Base-by-base conservation (phyloP, 2,888 invertebrate genomes). In the Limenitis camilla region DNA sequence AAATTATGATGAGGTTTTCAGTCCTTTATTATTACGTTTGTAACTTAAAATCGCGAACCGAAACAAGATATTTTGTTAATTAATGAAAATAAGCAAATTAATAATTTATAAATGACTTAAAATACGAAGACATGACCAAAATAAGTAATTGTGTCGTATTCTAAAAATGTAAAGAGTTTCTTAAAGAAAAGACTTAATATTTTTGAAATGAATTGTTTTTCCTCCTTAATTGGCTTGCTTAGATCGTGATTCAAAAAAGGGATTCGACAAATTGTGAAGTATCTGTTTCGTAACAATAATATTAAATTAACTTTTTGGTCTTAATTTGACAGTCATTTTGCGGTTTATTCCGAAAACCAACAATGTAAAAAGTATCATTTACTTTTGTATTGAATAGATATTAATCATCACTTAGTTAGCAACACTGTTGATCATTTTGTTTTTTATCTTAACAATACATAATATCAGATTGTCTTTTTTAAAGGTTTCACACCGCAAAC, bases 191-290 rank as follows among this genome's bases (percentile, higher is more conserved):
- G 56, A 62, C 61, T 66, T 58, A 56, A 61, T 54, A 51, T 54
- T 60, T 55, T 56, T 31, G 40, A 50, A 52, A 52, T 55, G 59
- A 58, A 55, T 68, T 69, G 67, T 68, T 74, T 66, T 63, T n/a
- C 43, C 57, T 63, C 42, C 43, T 44, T 71, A 72, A 73, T 71
- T 70, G 65, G 66, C 63, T 70, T 62, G 53, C 57, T 56, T 56
- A 55, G 62, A 66, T 65, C 58, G 59, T 61, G 56, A 63, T 63
- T 62, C 59, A 58, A 59, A 60, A 55, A 49, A 53, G 28, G n/a
- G 40, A 55, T 55, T 52, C 32, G 36, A 8, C 19, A 43, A 55
- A 40, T 40, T 40, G 40, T 32, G n/a, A 42, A 33, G 39, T 44
- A 32, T 44, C 31, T 44, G 32, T 38, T 50, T 29, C 44, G 28